phyloP scores from a whole-genome alignment of 2,888 invertebrate species.

The Zelleria hepariella region DNA sequence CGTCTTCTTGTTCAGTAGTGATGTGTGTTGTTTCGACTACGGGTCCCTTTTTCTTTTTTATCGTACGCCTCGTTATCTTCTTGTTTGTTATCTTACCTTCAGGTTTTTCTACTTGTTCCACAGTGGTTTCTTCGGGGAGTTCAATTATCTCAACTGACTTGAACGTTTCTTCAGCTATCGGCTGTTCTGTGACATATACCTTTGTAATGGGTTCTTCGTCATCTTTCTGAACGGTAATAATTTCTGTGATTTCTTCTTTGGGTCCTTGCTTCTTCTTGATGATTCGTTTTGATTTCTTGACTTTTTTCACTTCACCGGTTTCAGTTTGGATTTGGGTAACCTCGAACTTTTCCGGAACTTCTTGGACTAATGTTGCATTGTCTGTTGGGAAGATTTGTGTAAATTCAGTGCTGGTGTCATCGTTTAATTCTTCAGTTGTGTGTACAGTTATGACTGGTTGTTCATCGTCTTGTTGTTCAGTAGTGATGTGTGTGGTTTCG shows the following conservation, averaged over 20 bases:
- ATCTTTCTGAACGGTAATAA: conserved; percentile 26
- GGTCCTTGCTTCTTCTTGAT: conserved; percentile 27
- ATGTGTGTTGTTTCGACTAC: conserved; percentile 28
- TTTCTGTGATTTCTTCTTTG: conserved; percentile 27
- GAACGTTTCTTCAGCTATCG: conserved; percentile 25
- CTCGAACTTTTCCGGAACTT: conserved; percentile 44
- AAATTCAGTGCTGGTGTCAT: conserved; percentile 9
- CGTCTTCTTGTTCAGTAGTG: conserved; percentile 33
- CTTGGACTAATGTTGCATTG: conserved; percentile 9
- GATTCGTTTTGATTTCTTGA: conserved; percentile 35
- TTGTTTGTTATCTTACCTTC: conserved; percentile 22
- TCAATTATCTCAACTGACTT: conserved; percentile 15
- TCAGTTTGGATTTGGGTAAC: conserved; percentile 32
- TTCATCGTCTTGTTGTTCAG: conserved; percentile 24
- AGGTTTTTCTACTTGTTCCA: conserved; percentile 28
- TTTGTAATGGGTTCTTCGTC: conserved; percentile 34
- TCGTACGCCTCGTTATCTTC: conserved; percentile 20
- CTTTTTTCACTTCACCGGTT: conserved; percentile 21
- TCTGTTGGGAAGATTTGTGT: conserved; percentile 18
- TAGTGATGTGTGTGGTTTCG: conserved; percentile 30
- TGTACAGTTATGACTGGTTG: conserved; percentile 20
- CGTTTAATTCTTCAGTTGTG: conserved; percentile 10
- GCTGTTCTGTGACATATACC: conserved; percentile 29
- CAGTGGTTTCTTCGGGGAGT: conserved; percentile 31
- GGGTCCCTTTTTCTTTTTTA: conserved; percentile 21